Conservation (phyloP, 2,888 invertebrate species). For the Pseudeuparius sepicola region DNA sequence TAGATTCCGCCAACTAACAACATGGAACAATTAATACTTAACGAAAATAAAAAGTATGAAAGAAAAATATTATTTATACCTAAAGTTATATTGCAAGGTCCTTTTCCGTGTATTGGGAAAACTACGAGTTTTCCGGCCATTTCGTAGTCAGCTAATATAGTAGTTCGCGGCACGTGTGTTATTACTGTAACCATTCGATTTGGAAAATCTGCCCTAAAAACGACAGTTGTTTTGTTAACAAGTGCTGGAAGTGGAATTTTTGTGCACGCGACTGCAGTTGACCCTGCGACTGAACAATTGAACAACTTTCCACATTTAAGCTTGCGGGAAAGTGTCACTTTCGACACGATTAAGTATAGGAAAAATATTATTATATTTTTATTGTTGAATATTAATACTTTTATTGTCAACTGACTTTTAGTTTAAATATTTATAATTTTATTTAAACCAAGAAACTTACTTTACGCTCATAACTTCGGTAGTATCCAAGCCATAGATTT, state of each 20-base stretch:
- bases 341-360: too few relatives aligned
- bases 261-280: too few relatives aligned
- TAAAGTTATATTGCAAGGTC: conserved; percentile 28
- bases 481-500: conserved; percentile 15
- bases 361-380: too few relatives aligned
- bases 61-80: conserved; percentile 20
- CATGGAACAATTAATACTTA: conserved; percentile 6
- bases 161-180: conserved; percentile 10
- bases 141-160: conserved; percentile 24
- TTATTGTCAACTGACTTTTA: too few relatives aligned
- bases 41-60: too few relatives aligned
- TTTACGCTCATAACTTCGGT: conserved; percentile 6
- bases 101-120: conserved; percentile 31
- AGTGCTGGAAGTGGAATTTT: too few relatives aligned
- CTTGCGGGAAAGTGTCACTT: too few relatives aligned
- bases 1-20: conserved; percentile 18
- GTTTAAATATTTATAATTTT: too few relatives aligned
- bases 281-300: too few relatives aligned
- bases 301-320: too few relatives aligned
- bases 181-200: conserved; percentile 7
- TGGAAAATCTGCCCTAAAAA: conserved; percentile 18
- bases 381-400: too few relatives aligned
- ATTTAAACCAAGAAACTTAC: conserved; percentile 17
- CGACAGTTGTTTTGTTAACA: too few relatives aligned
- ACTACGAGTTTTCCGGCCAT: conserved; percentile 31